These are phyloP conservation scores for Latrodectus elegans DNA, from an alignment of 2,888 invertebrate species.

Conservation along the genomic window DNA sequence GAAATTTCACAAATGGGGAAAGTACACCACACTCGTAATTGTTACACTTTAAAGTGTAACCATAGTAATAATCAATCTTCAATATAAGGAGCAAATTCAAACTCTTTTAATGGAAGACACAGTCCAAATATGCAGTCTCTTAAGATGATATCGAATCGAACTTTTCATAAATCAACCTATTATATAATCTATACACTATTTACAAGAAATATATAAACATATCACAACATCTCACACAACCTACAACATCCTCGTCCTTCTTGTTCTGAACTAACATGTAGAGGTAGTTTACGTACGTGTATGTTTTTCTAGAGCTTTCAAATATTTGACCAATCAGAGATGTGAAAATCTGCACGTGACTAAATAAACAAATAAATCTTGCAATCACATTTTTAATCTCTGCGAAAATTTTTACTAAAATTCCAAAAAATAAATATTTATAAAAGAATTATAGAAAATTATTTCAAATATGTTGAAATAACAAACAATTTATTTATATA, in stretches of 20 bases:
- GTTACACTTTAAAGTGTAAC: conserved; percentile 31
- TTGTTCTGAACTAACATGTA: conserved; percentile 36
- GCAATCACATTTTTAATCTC: no score
- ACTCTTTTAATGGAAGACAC: conserved; percentile 62
- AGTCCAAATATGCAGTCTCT: conserved; percentile 42
- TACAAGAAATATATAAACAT: conserved; percentile 60
- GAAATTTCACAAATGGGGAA: neutral
- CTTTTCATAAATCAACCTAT: conserved; percentile 44
- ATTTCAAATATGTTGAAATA: no score
- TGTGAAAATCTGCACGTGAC: conserved; percentile 24
- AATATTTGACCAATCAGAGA: conserved; percentile 34
- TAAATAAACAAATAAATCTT: neutral
- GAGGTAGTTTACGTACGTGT: conserved; percentile 27
- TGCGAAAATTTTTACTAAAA: no score
- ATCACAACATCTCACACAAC: conserved; percentile 57
- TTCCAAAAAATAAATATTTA: no score
- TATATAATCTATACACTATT: conserved; percentile 63
- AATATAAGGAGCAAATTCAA: conserved; percentile 7
- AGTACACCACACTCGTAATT: conserved; percentile 36
- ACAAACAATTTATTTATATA: no score
- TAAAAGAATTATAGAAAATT: no score
- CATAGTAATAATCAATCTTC: conserved; percentile 13
- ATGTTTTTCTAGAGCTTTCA: conserved; percentile 46
- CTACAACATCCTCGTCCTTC: conserved; percentile 39
- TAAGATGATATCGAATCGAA: conserved; percentile 18